phyloP scores from a whole-genome alignment of 2,113 vertebrate species.

The Phoenicopterus ruber region DNA sequence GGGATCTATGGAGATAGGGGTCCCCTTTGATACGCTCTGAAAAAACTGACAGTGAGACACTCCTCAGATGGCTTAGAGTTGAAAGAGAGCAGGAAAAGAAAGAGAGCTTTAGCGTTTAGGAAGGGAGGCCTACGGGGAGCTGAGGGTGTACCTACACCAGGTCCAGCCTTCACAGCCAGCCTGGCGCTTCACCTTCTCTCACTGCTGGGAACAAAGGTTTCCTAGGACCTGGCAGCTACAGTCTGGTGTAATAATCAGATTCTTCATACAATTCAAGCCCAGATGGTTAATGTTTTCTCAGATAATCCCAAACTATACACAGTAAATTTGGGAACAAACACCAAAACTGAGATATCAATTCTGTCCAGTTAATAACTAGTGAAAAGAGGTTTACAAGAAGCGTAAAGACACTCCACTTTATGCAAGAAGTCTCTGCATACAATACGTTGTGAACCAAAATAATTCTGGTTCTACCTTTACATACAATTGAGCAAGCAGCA shows the following conservation, averaged over 20 bases:
- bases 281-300: neutral
- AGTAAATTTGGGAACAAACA: neutral
- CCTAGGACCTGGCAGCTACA: neutral
- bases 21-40: neutral
- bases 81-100: neutral
- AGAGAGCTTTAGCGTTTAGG: neutral
- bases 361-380: neutral
- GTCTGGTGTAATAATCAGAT: neutral
- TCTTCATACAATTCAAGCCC: neutral
- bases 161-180: neutral
- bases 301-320: neutral
- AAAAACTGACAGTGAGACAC: neutral
- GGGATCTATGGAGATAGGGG: fast-evolving
- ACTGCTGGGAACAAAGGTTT: neutral
- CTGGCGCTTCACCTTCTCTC: neutral
- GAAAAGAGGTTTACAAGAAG: neutral
- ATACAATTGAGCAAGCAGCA: neutral
- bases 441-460: neutral
- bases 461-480: neutral
- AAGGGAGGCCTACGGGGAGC: neutral
- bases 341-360: neutral
- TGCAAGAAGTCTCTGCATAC: neutral
- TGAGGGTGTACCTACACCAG: neutral
- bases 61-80: neutral
- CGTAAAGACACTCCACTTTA: neutral